Base-by-base conservation (phyloP, 2,797 vertebrate species). In the Rhynchonycteris naso region DNA sequence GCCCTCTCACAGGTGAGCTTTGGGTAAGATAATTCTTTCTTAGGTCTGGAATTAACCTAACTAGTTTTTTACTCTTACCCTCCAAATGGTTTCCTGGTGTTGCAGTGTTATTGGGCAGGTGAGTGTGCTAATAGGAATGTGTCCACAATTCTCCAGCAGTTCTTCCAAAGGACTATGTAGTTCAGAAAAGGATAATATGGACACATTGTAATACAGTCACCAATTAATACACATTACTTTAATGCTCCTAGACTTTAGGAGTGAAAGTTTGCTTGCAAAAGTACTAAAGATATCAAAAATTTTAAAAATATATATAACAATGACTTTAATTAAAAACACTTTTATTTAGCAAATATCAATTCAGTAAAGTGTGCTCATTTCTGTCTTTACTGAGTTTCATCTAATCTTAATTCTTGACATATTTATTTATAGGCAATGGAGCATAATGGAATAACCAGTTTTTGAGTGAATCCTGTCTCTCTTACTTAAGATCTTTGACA, bases 211-310 rank as follows among this genome's bases (percentile, higher is more conserved):
- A 28, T 6, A 88, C 13, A n/a, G 58, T 33, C 14, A 92, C 22
- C 30, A 61, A 11, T 5, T 33, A 50, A 33, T n/a, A 38, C 21
- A 50, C 15, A 54, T 68, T 74, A 58, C 81, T 81, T 78, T 75
- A 80, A 72, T 69, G 24, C 13, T 81, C 6, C 59, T 88, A 47
- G 63, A n/a, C 15, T 85, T 75, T 6, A 43, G 56, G 19, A n/a
- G 19, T 30, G 10, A 89, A 75, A 95, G 15, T 11, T 85, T 58
- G 84, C 38, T 72, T 87, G 43, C 4, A 81, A 92, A 96, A 66
- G 18, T 54, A 35, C 8, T 56, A 56, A 56, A 78, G 22, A 1
- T 87, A 75, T 80, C 12, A 68, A 87, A 61, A 71, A 26, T 76
- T 79, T 7, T 85, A 69, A 79, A 82, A 47, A 26, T 74, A 54